A percentile compares a stretch with the other conserved stretches of the same genome.
phyloP scores from a whole-genome alignment of 2,113 vertebrate species.

The Callaeas wilsoni region DNA sequence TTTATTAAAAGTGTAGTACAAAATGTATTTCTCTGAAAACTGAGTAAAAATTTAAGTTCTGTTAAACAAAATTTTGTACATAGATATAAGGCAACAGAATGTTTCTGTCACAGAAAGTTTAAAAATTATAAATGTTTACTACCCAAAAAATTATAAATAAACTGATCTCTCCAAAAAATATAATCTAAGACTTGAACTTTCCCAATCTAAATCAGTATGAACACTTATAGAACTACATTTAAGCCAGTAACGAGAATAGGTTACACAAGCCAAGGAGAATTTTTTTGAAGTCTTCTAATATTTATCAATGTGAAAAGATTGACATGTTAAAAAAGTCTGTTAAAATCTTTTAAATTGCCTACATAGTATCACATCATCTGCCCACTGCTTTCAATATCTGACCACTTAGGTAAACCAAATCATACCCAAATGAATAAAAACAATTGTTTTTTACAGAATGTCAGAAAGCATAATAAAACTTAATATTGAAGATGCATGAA shows the following conservation, averaged over 20 bases:
- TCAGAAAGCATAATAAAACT: background rate
- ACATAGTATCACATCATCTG: background rate
- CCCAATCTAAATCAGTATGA: background rate
- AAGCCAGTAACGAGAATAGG: background rate
- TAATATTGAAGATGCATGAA: background rate
- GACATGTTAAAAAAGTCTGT: background rate
- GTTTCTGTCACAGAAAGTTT: background rate
- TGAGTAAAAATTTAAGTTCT: background rate
- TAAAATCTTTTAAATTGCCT: background rate
- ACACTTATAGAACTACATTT: background rate
- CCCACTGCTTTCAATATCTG: background rate
- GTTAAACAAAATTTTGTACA: background rate
- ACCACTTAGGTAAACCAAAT: background rate
- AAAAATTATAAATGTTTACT: background rate
- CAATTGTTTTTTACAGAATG: background rate
- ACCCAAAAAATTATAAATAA: background rate
- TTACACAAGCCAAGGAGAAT: background rate
- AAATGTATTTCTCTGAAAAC: background rate
- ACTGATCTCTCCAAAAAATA: background rate
- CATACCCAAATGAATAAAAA: background rate
- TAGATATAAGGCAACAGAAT: background rate
- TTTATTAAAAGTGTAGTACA: background rate
- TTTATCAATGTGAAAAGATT: background rate
- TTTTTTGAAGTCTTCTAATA: background rate
- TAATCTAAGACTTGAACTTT: background rate